These are phyloP conservation scores for Pristionchus arcanus DNA, from an alignment of 2,888 invertebrate species.

Conservation along the genomic window DNA sequence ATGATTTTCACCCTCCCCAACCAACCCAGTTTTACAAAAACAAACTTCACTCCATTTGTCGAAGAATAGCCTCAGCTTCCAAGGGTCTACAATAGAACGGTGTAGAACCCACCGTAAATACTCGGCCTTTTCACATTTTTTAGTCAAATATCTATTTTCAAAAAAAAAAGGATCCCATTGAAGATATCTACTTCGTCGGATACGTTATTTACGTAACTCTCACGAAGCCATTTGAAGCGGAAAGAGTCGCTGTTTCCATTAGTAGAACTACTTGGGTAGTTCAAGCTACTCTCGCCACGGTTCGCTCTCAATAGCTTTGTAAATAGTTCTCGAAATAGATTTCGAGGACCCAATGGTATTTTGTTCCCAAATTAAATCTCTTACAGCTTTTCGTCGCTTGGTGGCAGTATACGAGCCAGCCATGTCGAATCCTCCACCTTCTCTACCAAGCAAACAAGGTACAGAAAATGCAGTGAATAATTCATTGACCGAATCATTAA, in stretches of 20 bases:
- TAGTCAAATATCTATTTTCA: background rate
- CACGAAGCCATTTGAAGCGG: background rate
- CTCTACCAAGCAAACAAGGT: constrained; percentile 40
- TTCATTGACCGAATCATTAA: background rate
- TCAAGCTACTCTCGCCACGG: constrained; percentile 32
- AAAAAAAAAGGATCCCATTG: background rate
- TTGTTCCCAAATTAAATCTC: too few relatives aligned
- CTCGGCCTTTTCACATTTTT: too few relatives aligned
- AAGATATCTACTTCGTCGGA: constrained; percentile 31
- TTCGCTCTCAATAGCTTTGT: background rate
- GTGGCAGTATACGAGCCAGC: constrained; percentile 37
- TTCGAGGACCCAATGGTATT: too few relatives aligned
- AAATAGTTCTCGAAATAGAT: too few relatives aligned
- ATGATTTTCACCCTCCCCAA: background rate
- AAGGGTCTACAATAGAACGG: too few relatives aligned
- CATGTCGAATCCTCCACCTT: background rate
- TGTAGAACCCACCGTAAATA: background rate
- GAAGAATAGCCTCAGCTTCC: background rate
- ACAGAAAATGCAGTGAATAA: background rate
- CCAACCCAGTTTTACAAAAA: background rate
- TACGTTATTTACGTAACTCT: background rate
- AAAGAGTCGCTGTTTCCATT: background rate
- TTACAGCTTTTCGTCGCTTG: constrained; percentile 29
- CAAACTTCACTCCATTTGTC: background rate
- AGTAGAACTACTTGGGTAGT: background rate